These are phyloP conservation scores for Urocolius indicus DNA, from an alignment of 2,113 vertebrate genomes.

Conservation along the genomic window DNA sequence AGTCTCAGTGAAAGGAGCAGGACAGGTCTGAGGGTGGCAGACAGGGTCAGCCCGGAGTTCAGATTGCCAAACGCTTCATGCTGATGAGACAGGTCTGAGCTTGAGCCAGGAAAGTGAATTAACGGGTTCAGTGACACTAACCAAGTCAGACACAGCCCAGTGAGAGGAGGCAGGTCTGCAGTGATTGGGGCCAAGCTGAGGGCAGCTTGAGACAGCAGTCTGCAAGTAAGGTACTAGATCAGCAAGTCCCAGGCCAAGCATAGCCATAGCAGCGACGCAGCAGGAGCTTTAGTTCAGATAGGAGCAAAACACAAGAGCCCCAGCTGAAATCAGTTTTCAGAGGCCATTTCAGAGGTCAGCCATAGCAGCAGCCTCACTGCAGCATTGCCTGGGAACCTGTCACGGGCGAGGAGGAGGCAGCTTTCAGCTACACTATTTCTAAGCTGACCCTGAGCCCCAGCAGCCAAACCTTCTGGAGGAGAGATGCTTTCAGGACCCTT, in stretches of 20 bases:
- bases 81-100: neutral
- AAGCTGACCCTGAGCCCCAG: neutral
- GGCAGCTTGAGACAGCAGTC: neutral
- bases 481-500: neutral
- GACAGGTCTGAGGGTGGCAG: neutral
- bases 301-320: neutral
- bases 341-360: neutral
- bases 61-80: fast-evolving
- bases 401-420: neutral
- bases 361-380: neutral
- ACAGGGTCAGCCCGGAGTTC: neutral
- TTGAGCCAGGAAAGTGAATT: neutral
- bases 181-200: neutral
- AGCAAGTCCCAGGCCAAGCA: neutral
- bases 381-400: neutral
- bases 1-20: neutral
- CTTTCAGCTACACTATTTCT: fast-evolving
- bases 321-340: neutral
- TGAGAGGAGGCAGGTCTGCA: neutral
- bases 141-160: neutral
- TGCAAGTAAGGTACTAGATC: neutral
- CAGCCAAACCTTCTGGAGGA: neutral
- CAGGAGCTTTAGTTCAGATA: neutral
- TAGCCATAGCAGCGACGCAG: fast-evolving
- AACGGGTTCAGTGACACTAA: neutral